Base-by-base conservation (phyloP, 2,797 vertebrate species). In the Zalophus californianus region DNA sequence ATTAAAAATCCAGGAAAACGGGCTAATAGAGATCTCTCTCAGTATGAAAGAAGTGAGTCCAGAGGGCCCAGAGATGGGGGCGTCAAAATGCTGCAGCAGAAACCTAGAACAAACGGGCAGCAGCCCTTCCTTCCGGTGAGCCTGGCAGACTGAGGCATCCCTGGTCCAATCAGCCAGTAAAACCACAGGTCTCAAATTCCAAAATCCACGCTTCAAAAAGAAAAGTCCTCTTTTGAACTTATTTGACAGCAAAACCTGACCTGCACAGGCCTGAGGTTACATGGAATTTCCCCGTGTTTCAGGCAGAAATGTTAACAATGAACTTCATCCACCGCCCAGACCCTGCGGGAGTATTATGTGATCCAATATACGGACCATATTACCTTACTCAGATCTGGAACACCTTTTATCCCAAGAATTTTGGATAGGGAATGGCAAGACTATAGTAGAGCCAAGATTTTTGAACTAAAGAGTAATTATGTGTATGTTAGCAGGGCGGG, bases 161-260 rank as follows among this genome's bases (percentile, higher is more conserved):
- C 6, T 29, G 15, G 18, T 44, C 41, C 64, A n/a, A 16, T 23
- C 32, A 66, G 88, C 35, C 64, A 44, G n/a, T 35, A 83, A 91
- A 92, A 50, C 32, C 35, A 27, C 4, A 70, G 70, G 44, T 25
- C 52, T 75, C 64, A 62, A 58, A 77, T 60, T 21, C 66, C 38
- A n/a, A 82, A 70, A 80, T 27, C 38, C n/a, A 93, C 29, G n/a
- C 44, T 82, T 86, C 23, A 32, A 68, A 70, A 70, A 9, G 1
- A 32, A n/a, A 89, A 82, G 68, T 89, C 90, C 11, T 79, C 56
- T 94, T 84, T 90, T 54, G 48, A 90, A 87, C 60, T 91, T 56
- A 75, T 44, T 48, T 50, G 77, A 66, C 72, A 60, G n/a, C 58
- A 90, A 93, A 88, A 60, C 2, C 50, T 64, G 70, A 73, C 64